A percentile compares a stretch with the other conserved stretches of the same genome.
Evolutionary conservation across 2,888 invertebrate genomes (phyloP).

Genomic region (Fragum fragum): DNA sequence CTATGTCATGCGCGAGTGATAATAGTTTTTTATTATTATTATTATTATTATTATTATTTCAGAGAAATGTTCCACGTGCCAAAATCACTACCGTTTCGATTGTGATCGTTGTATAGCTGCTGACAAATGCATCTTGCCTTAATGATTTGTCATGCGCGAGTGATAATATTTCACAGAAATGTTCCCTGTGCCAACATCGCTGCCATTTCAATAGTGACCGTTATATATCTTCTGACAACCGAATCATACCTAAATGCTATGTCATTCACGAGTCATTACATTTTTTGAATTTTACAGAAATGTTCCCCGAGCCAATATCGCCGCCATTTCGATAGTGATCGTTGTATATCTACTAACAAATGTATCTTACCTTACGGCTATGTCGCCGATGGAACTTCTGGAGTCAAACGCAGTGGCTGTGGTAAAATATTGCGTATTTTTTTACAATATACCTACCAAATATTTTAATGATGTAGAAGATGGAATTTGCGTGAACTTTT

Average conservation of each 20-base stretch:
- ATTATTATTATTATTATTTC: no score
- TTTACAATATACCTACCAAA: no score
- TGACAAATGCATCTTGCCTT: constrained; percentile 96
- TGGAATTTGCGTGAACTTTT: no score
- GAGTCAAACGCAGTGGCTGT: constrained; percentile 93
- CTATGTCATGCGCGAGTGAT: constrained; percentile 91
- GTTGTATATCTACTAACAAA: constrained; percentile 94
- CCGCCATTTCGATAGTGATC: constrained; percentile 93
- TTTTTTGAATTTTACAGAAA: constrained; percentile 89
- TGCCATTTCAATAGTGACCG: constrained; percentile 93
- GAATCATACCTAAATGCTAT: constrained; percentile 95
- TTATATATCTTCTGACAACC: constrained; percentile 94
- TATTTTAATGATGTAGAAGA: no score
- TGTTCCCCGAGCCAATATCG: constrained; percentile 92
- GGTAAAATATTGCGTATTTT: no score
- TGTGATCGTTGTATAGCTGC: constrained; percentile 93
- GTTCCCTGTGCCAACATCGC: constrained; percentile 93
- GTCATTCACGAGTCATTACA: constrained; percentile 89
- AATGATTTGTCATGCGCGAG: constrained; percentile 91
- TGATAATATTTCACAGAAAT: no score
- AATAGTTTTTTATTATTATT: no score
- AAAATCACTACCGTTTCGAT: constrained; percentile 93
- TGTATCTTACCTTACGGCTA: constrained; percentile 94
- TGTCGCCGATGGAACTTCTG: constrained; percentile 91
- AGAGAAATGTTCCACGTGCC: constrained; percentile 93